Evolutionary conservation across 2,888 invertebrate genomes (phyloP).

Genomic region (Oscheius sp.): DNA sequence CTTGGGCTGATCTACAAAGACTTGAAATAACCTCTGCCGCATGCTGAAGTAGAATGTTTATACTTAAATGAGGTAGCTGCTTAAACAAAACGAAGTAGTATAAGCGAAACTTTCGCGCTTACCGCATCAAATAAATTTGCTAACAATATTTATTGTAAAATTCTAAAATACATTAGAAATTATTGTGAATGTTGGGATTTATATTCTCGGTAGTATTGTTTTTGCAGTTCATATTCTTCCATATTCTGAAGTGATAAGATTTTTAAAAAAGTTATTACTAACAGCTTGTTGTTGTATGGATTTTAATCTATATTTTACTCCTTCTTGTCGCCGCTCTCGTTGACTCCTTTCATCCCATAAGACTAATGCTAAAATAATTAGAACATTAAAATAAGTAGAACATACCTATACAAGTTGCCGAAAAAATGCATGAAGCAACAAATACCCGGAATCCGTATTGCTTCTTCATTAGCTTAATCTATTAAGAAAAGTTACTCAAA

Average conservation of each 20-base stretch:
- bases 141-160: too few relatives aligned
- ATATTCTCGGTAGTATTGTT: conserved; percentile 56
- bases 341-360: conserved; percentile 64
- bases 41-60: too few relatives aligned
- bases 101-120: too few relatives aligned
- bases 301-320: conserved; percentile 59
- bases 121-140: too few relatives aligned
- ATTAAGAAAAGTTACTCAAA: too few relatives aligned
- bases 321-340: conserved; percentile 61
- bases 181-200: conserved; percentile 49
- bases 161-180: too few relatives aligned
- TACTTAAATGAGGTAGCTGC: too few relatives aligned
- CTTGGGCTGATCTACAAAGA: neutral
- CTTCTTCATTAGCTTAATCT: conserved; percentile 5
- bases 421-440: conserved; percentile 62
- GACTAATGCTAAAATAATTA: conserved; percentile 51
- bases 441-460: conserved; percentile 56
- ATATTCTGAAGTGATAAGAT: conserved; percentile 47
- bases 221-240: conserved; percentile 65
- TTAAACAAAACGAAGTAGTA: too few relatives aligned
- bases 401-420: conserved; percentile 37
- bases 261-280: neutral
- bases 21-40: conserved; percentile 6
- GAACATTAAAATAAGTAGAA: neutral
- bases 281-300: conserved; percentile 59